Base-by-base conservation (phyloP, 2,113 vertebrate genomes). In the Theristicus caerulescens region DNA sequence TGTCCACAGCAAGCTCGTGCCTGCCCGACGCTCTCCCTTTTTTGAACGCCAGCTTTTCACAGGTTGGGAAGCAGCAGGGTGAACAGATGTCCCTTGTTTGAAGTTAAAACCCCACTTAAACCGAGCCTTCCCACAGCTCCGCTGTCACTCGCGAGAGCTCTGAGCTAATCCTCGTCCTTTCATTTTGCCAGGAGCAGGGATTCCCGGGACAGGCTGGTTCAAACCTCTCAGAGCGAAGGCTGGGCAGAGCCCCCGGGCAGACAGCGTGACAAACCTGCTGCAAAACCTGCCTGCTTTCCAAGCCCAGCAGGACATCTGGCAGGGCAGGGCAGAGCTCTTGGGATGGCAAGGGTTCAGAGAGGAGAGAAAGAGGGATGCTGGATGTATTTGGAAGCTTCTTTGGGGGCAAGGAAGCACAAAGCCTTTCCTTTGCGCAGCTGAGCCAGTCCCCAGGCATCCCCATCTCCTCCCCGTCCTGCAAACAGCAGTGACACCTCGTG, bases 401-500 rank as follows among this genome's bases (percentile, higher is more conserved):
- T 27, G 61, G 46, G 49, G 49, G 44, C 10, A 11, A 40, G 29
- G 49, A 66, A 78, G 47, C 57, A 77, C 74, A 42, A 81, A 88
- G n/a, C 40, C 13, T 54, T 87, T 57, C 47, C 47, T 26, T 5
- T 2, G 10, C 6, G 26, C 65, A 25, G 91, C 79, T 22, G 78
- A 83, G 76, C 29, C 20, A 2, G 9, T 40, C 27, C 49, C 54
- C 6, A 49, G 51, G 34, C 78, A 61, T 31, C 1, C 10, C 51
- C 59, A 61, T 14, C 61, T 82, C 62, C 42, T 88, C 42, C 40
- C 69, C 11, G 2, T 57, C 73, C 64, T 42, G 17, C 90, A 90
- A 93, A 84, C 83, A 85, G 88, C 93, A 98, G 91, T 96, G 97
- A 97, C 97, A 97, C 87, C 97, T 98, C 95, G 97, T 97, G 97